A percentile compares a stretch with the other conserved stretches of the same genome.
These are phyloP conservation scores for Pachyrhynchus sulphureomaculatus DNA, from an alignment of 1,140 invertebrate species.

Conservation along the genomic window DNA sequence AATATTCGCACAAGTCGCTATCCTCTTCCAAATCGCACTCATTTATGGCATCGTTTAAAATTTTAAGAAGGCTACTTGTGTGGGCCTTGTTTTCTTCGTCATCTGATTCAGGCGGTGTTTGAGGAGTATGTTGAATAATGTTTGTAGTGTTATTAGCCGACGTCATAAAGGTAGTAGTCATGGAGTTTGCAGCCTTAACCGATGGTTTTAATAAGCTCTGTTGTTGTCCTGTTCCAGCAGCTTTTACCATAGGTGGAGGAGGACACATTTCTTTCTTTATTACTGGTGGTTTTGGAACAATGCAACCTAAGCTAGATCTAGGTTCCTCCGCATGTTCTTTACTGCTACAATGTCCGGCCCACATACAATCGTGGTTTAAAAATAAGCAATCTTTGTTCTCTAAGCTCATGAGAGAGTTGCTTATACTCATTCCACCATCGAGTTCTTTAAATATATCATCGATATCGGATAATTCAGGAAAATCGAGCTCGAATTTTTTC, in stretches of 20 bases:
- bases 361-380: conserved; percentile 68
- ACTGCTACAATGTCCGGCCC: conserved; percentile 61
- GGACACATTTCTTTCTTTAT: conserved; percentile 20
- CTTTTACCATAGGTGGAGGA: neutral
- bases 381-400: conserved; percentile 43
- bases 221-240: conserved; percentile 15
- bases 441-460: conserved; percentile 26
- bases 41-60: conserved; percentile 39
- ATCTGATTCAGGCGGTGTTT: conserved; percentile 52
- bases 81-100: conserved; percentile 43
- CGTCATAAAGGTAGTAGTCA: conserved; percentile 21
- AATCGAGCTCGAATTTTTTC: conserved; percentile 45
- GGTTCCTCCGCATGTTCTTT: conserved; percentile 52
- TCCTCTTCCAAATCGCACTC: conserved; percentile 39
- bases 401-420: conserved; percentile 9
- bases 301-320: conserved; percentile 37
- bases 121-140: conserved; percentile 14
- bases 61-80: conserved; percentile 30
- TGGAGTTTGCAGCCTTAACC: conserved; percentile 23
- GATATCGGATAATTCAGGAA: conserved; percentile 16
- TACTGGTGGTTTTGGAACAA: conserved; percentile 26
- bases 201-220: conserved; percentile 36
- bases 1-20: conserved; percentile 38
- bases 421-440: neutral
- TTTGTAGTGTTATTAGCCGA: neutral